Conservation (phyloP, 2,888 invertebrate genomes). For the Apodemia mormo region DNA sequence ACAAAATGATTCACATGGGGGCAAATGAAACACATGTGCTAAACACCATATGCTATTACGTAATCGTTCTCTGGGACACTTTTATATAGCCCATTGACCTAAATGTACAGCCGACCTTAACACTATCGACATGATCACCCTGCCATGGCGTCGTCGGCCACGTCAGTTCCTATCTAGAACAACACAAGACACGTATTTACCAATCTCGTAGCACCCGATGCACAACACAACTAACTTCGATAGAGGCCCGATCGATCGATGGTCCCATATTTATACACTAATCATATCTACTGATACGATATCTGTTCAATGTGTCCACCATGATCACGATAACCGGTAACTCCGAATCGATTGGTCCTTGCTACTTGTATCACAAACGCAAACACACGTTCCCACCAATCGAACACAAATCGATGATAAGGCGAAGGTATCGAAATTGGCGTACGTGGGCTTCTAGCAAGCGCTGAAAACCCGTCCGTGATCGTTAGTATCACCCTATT, state of each 20-base stretch:
- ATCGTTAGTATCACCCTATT: slow-evolving; percentile 55
- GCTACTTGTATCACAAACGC: slow-evolving; percentile 64
- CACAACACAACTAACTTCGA: slow-evolving; percentile 72
- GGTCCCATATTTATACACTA: slow-evolving; percentile 80
- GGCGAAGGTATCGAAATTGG: slow-evolving; percentile 40
- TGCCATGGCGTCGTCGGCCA: not conserved
- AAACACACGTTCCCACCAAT: slow-evolving; percentile 79
- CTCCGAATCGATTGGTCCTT: slow-evolving; percentile 76
- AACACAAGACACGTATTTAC: slow-evolving; percentile 26
- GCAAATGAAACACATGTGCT: slow-evolving; percentile 58
- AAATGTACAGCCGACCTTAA: slow-evolving; percentile 9
- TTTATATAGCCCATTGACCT: not conserved
- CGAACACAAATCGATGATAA: slow-evolving; percentile 64
- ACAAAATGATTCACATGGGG: slow-evolving; percentile 42
- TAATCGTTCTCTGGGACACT: slow-evolving; percentile 52
- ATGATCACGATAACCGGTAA: slow-evolving; percentile 73
- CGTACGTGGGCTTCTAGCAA: slow-evolving; percentile 26
- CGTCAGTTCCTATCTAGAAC: slow-evolving; percentile 3
- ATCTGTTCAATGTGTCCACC: slow-evolving; percentile 80
- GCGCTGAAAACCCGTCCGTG: slow-evolving; percentile 49
- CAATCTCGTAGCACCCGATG: slow-evolving; percentile 46
- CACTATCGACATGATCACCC: slow-evolving; percentile 21
- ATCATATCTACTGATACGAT: slow-evolving; percentile 78
- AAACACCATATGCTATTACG: slow-evolving; percentile 70
- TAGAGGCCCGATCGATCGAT: slow-evolving; percentile 80